Conservation (phyloP, 2,888 invertebrate genomes). For the Phyllotreta striolata region DNA sequence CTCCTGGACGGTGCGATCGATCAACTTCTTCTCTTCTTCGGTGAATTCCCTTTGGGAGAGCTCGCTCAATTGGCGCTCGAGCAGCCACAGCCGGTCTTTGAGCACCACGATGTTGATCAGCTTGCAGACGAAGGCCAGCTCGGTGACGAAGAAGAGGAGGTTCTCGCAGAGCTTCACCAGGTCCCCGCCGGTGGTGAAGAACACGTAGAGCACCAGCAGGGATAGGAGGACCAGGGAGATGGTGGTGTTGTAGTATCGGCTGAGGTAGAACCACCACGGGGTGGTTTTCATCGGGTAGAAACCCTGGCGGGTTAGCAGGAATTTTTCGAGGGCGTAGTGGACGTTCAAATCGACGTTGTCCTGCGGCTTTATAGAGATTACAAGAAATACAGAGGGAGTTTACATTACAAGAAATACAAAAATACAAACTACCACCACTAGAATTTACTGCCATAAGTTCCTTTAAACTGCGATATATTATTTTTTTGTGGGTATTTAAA, state of each 20-base stretch:
- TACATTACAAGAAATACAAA: too few relatives aligned
- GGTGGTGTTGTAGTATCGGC: constrained; percentile 25
- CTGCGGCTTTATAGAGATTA: too few relatives aligned
- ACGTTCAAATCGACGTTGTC: too few relatives aligned
- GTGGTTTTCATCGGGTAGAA: constrained; percentile 36
- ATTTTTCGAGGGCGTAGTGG: too few relatives aligned
- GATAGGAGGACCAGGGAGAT: constrained; percentile 32
- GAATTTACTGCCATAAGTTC: too few relatives aligned
- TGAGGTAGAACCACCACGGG: constrained; percentile 21
- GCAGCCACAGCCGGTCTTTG: constrained; percentile 10
- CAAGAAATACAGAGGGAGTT: too few relatives aligned
- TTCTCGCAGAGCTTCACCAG: constrained; percentile 38
- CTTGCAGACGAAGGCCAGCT: constrained; percentile 38
- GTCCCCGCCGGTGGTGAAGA: constrained; percentile 25
- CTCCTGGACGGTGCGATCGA: constrained; percentile 26
- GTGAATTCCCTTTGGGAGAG: too few relatives aligned
- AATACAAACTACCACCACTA: too few relatives aligned
- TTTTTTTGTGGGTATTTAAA: too few relatives aligned
- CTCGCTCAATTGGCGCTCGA: too few relatives aligned
- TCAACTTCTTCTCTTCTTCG: too few relatives aligned
- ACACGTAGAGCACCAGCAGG: constrained; percentile 17
- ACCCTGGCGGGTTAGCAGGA: constrained; percentile 15
- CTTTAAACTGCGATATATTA: too few relatives aligned
- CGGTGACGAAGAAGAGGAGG: constrained; percentile 39
- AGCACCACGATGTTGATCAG: constrained; percentile 34